Evolutionary conservation across 2,113 vertebrate species (phyloP).

Genomic region (Ciconia maguari): DNA sequence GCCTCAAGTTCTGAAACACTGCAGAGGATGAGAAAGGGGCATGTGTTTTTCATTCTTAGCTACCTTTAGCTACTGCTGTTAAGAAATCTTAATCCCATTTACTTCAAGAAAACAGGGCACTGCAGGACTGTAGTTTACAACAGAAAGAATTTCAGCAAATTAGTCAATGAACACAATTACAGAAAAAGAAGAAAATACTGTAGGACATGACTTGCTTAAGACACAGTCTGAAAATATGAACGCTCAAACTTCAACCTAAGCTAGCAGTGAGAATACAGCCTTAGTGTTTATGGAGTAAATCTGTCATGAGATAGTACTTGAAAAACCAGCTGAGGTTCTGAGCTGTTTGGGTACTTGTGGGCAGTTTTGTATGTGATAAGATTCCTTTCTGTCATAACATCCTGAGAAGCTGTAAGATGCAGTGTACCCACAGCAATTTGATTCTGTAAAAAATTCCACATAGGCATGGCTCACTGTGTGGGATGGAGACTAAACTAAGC

Average conservation of each 20-base stretch:
- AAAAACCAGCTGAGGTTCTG: background rate
- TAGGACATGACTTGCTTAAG: background rate
- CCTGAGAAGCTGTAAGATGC: background rate
- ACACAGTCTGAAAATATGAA: background rate
- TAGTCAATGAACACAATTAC: background rate
- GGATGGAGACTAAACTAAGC: background rate
- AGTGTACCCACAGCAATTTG: background rate
- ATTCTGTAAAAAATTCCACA: background rate
- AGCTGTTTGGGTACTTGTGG: background rate
- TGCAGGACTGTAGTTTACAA: background rate
- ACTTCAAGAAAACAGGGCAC: background rate
- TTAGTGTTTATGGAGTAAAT: background rate
- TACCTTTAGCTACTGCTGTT: background rate
- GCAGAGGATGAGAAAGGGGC: background rate
- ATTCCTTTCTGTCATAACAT: background rate
- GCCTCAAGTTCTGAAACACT: background rate
- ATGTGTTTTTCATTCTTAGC: background rate
- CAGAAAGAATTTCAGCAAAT: background rate
- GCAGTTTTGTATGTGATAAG: background rate
- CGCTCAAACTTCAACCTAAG: background rate
- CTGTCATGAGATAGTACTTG: background rate
- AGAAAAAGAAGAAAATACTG: background rate
- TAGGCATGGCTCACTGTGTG: rapidly evolving
- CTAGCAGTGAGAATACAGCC: background rate
- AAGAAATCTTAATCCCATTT: background rate